Evolutionary conservation across 2,113 vertebrate genomes (phyloP).

Genomic region (Hemiprocne comata): DNA sequence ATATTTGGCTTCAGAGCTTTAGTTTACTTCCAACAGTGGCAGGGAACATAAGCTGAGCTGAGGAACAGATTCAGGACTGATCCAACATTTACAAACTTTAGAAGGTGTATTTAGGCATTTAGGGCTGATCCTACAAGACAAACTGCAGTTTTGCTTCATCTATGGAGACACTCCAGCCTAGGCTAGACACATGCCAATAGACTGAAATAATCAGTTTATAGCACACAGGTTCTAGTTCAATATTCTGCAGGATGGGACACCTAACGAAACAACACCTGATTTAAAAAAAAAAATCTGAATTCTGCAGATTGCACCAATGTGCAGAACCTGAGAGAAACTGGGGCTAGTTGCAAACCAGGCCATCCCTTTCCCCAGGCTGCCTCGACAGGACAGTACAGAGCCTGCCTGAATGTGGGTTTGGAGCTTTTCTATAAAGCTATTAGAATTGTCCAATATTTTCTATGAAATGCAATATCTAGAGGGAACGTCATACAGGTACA

Average conservation of each 20-base stretch:
- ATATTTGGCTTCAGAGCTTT: background rate
- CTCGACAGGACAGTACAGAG: background rate
- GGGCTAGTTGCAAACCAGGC: background rate
- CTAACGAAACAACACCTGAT: background rate
- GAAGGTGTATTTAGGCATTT: background rate
- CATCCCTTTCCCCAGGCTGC: rapidly evolving
- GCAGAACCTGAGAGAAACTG: background rate
- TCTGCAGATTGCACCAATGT: background rate
- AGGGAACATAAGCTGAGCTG: background rate
- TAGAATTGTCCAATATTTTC: background rate
- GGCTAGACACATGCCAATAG: background rate
- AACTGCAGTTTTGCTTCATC: background rate
- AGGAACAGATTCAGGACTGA: background rate
- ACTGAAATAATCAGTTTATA: background rate
- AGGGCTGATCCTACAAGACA: background rate
- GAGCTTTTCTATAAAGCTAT: background rate
- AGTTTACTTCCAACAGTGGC: background rate
- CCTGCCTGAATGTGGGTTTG: background rate
- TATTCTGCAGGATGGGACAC: background rate
- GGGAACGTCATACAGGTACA: background rate
- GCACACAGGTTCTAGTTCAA: background rate
- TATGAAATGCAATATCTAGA: background rate
- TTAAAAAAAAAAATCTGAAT: background rate
- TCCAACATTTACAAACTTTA: background rate
- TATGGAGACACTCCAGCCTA: background rate